phyloP scores from a whole-genome alignment of 2,797 vertebrate genomes.

The Sylvilagus floridanus region DNA sequence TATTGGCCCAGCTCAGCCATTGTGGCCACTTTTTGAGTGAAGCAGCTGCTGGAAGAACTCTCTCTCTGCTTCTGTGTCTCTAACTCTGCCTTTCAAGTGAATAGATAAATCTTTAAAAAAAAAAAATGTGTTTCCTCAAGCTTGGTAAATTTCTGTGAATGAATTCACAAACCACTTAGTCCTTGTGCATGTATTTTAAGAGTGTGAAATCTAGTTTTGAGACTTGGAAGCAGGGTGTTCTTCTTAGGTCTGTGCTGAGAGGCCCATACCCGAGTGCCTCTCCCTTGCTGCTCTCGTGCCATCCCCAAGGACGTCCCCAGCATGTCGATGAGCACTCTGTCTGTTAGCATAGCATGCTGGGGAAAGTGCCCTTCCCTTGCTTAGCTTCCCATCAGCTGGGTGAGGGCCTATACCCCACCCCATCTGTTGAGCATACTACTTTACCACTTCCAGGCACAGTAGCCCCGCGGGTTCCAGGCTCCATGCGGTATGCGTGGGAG shows the following conservation, averaged over 20 bases:
- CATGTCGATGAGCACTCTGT: too few relatives aligned
- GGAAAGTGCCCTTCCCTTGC: neutral
- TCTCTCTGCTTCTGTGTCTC: too few relatives aligned
- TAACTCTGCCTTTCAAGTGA: too few relatives aligned
- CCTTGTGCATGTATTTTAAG: slow-evolving; percentile 20
- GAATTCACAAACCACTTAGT: slow-evolving; percentile 51
- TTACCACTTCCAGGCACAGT: neutral
- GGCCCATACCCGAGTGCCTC: neutral
- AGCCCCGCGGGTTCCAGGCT: neutral
- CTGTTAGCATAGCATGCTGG: neutral
- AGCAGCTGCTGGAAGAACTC: too few relatives aligned
- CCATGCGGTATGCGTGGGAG: neutral
- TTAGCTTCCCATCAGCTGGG: neutral
- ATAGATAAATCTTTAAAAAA: neutral
- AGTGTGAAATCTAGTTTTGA: slow-evolving; percentile 31
- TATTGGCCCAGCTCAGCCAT: too few relatives aligned
- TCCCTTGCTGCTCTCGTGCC: too few relatives aligned
- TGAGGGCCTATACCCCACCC: neutral
- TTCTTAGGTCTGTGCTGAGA: neutral
- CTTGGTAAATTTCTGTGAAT: neutral
- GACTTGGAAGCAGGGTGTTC: neutral
- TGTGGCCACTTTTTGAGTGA: too few relatives aligned
- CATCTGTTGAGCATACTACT: neutral
- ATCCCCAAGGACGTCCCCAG: too few relatives aligned
- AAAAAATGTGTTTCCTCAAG: slow-evolving; percentile 41